Conservation (phyloP, 2,113 vertebrate species). For the Onychorhynchus coronatus region DNA sequence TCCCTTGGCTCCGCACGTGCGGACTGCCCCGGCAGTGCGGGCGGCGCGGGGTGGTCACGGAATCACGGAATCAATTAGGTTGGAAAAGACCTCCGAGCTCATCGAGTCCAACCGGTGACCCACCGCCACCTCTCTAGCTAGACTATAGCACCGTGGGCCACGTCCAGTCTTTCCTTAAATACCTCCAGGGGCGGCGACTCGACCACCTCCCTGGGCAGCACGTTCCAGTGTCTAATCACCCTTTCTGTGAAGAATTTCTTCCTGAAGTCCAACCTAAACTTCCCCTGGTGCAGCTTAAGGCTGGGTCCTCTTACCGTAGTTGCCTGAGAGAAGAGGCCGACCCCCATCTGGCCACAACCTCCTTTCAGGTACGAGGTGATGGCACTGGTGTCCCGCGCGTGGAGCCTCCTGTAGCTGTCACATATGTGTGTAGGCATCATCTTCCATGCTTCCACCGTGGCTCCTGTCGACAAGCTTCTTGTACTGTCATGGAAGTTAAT, state of each 20-base stretch:
- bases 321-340: not conserved
- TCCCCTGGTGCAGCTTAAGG: not conserved
- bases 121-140: not conserved
- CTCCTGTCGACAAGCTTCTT: not conserved
- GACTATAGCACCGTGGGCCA: not conserved
- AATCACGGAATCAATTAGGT: accelerated
- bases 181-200: not conserved
- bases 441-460: accelerated
- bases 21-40: not conserved
- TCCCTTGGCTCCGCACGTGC: not conserved
- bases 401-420: accelerated
- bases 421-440: accelerated
- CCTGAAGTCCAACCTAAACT: not conserved
- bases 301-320: accelerated
- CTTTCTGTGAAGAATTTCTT: not conserved
- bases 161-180: not conserved
- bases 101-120: not conserved
- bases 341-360: not conserved
- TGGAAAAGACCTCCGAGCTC: not conserved
- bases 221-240: not conserved
- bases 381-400: accelerated
- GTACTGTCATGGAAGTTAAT: accelerated
- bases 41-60: not conserved
- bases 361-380: accelerated
- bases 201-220: not conserved